Conservation (phyloP, 2,797 vertebrate species). For the Poecilia wingei region DNA sequence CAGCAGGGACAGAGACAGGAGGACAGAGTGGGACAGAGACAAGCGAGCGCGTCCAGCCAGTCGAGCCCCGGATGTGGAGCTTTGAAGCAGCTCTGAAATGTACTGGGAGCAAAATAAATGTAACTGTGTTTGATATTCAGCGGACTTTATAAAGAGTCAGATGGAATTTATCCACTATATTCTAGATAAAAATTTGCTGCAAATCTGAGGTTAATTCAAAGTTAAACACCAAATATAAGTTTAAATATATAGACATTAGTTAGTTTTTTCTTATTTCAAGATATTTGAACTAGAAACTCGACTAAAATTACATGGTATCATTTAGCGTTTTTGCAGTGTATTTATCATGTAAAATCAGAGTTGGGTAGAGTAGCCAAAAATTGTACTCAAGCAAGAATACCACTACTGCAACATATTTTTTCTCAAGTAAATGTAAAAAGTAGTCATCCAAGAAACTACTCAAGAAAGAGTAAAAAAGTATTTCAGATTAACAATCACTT, state of each 20-base stretch:
- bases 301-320: no score
- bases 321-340: no score
- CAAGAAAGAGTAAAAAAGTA: no score
- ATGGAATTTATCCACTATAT: neutral
- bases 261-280: no score
- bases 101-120: constrained; percentile 49
- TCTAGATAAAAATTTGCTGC: neutral
- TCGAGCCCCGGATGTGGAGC: constrained; percentile 66
- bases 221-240: neutral
- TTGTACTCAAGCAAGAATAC: no score
- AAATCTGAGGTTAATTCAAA: neutral
- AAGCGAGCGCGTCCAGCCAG: constrained; percentile 80
- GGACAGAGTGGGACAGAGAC: constrained; percentile 76
- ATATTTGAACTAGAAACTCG: no score
- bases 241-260: neutral
- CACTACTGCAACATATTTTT: no score
- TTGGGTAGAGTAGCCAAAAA: no score
- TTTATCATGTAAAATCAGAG: no score
- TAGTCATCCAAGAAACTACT: no score
- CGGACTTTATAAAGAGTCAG: neutral
- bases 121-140: neutral
- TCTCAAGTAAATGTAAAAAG: no score
- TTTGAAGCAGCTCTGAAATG: constrained; percentile 77
- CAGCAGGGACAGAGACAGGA: constrained; percentile 80
- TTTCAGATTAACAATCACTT: no score